phyloP scores from a whole-genome alignment of 2,113 vertebrate species.

The Pseudorectes ferrugineus region DNA sequence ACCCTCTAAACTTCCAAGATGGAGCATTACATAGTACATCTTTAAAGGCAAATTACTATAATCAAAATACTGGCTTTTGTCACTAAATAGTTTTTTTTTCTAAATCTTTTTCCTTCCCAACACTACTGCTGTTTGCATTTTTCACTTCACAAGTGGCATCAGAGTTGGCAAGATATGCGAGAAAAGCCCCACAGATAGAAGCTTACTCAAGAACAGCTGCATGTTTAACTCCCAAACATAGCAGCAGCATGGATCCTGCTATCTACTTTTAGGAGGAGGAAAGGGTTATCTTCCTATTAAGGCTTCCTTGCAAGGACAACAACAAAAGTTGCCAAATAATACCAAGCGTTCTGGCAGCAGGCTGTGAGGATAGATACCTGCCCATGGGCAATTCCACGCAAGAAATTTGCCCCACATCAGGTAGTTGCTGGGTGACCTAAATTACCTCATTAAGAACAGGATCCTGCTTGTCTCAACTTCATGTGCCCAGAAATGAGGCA shows the following conservation, averaged over 20 bases:
- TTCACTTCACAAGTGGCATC: not conserved
- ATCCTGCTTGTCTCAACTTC: constrained; percentile 27
- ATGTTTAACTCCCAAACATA: not conserved
- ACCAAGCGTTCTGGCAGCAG: not conserved
- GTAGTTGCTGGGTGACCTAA: constrained; percentile 31
- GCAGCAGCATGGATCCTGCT: not conserved
- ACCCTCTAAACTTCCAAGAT: not conserved
- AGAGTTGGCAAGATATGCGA: not conserved
- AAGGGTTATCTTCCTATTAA: not conserved
- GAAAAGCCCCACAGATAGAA: not conserved
- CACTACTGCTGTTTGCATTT: not conserved
- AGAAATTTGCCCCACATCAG: constrained; percentile 8
- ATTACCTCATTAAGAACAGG: constrained; percentile 58
- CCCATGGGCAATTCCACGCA: not conserved
- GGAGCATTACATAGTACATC: not conserved
- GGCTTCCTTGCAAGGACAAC: not conserved
- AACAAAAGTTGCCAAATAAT: not conserved
- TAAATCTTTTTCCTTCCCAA: not conserved
- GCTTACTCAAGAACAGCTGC: not conserved
- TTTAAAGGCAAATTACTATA: not conserved
- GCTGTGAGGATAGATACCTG: not conserved
- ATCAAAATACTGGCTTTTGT: not conserved
- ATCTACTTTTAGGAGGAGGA: not conserved
- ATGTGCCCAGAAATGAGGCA: constrained; percentile 15
- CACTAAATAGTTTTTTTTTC: not conserved